Evolutionary conservation across 2,113 vertebrate species (phyloP).

Genomic region (Lichenostomus cassidix): DNA sequence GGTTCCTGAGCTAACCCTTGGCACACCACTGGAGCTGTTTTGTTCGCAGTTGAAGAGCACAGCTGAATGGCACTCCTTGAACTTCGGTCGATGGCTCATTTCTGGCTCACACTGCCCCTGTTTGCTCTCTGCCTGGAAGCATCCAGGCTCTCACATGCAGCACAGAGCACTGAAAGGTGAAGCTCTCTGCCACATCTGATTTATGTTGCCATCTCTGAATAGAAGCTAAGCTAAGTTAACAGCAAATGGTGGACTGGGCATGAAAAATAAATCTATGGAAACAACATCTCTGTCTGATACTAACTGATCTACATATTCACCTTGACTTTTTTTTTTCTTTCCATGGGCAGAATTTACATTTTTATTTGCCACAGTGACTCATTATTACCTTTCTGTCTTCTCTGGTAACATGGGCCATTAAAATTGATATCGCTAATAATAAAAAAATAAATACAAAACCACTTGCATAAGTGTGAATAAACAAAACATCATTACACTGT

Average conservation of each 20-base stretch:
- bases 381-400: neutral
- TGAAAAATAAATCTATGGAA: neutral
- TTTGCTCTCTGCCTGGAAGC: neutral
- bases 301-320: neutral
- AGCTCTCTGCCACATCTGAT: neutral
- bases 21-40: neutral
- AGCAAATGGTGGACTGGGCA: neutral
- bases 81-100: accelerated
- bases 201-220: neutral
- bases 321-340: neutral
- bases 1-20: neutral
- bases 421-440: neutral
- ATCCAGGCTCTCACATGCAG: neutral
- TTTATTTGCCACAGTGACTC: neutral
- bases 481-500: neutral
- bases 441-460: neutral
- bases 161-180: neutral
- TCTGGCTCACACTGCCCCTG: neutral
- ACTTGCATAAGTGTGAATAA: neutral
- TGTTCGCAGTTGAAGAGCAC: neutral
- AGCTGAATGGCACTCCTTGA: neutral
- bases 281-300: neutral
- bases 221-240: neutral
- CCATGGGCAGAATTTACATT: neutral
- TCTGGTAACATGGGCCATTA: neutral